phyloP scores from a whole-genome alignment of 2,797 vertebrate genomes.

The Epinephelus awoara region DNA sequence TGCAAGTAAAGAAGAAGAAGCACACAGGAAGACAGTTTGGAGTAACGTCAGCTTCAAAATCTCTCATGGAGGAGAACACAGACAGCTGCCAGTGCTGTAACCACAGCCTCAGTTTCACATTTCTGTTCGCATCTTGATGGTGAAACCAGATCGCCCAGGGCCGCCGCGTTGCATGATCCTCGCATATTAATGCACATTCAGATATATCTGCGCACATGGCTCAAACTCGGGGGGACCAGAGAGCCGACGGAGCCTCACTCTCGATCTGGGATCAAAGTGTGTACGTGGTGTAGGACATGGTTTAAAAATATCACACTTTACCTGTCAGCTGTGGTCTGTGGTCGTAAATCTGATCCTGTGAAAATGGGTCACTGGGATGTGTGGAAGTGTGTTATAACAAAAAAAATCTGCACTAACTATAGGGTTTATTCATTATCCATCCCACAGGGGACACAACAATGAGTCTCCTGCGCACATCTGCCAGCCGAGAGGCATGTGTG shows the following conservation, averaged over 20 bases:
- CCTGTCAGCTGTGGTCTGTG: slow-evolving; percentile 61
- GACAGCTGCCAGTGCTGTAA: slow-evolving; percentile 37
- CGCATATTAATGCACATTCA: slow-evolving; percentile 43
- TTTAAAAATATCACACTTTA: slow-evolving; percentile 61
- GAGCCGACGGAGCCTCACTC: not conserved
- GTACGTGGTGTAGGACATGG: slow-evolving; percentile 17
- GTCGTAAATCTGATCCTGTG: slow-evolving; percentile 58
- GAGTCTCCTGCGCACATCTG: slow-evolving; percentile 55
- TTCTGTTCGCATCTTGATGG: slow-evolving; percentile 29
- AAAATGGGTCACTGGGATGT: slow-evolving; percentile 69
- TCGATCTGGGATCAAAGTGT: slow-evolving; percentile 33
- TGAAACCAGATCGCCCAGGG: slow-evolving; percentile 9
- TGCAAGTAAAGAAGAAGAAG: slow-evolving; percentile 35
- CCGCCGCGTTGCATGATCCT: slow-evolving; percentile 12
- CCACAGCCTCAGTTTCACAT: slow-evolving; percentile 34
- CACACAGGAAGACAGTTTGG: slow-evolving; percentile 15
- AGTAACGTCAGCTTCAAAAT: slow-evolving; percentile 40
- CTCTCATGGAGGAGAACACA: slow-evolving; percentile 24
- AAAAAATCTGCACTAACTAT: slow-evolving; percentile 19
- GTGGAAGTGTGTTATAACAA: slow-evolving; percentile 46
- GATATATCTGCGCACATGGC: slow-evolving; percentile 23
- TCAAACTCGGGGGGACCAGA: slow-evolving; percentile 10
- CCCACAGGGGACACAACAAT: slow-evolving; percentile 42
- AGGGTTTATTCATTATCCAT: slow-evolving; percentile 48
- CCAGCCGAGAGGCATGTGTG: slow-evolving; percentile 27